A percentile compares a stretch with the other conserved stretches of the same genome.
These are phyloP conservation scores for Atrina japonica DNA, from an alignment of 2,888 invertebrate genomes.

Conservation along the genomic window DNA sequence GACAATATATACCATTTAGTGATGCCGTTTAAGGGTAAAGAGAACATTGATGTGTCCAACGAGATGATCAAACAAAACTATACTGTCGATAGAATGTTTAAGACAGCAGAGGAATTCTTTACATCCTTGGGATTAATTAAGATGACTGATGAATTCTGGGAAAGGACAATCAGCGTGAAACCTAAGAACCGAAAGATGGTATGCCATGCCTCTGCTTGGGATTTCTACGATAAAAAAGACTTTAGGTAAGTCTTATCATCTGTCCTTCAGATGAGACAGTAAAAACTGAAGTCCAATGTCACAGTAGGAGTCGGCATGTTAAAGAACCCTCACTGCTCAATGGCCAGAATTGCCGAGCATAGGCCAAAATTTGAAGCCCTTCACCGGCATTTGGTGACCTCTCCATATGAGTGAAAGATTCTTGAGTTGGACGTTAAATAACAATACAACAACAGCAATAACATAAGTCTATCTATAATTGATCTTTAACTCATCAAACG, in stretches of 20 bases:
- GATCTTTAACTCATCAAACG: background rate
- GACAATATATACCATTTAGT: slow-evolving; percentile 66
- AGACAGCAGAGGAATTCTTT: slow-evolving; percentile 78
- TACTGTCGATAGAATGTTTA: slow-evolving; percentile 79
- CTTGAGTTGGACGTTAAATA: too few species aligned
- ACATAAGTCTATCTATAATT: background rate
- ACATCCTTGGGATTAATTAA: slow-evolving; percentile 84
- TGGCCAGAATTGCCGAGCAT: too few species aligned
- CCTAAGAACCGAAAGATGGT: slow-evolving; percentile 86
- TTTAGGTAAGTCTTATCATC: slow-evolving; percentile 86
- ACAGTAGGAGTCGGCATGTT: too few species aligned
- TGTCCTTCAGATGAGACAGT: too few species aligned
- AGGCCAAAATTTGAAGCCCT: too few species aligned
- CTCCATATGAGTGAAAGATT: too few species aligned
- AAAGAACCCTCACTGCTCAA: too few species aligned
- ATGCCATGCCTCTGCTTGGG: slow-evolving; percentile 90
- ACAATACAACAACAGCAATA: too few species aligned
- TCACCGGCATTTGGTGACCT: too few species aligned
- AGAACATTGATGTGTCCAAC: slow-evolving; percentile 87
- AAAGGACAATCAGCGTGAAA: slow-evolving; percentile 88
- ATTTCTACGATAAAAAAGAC: slow-evolving; percentile 91
- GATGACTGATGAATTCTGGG: slow-evolving; percentile 92
- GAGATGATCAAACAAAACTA: slow-evolving; percentile 83
- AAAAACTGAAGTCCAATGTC: too few species aligned
- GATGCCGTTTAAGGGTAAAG: slow-evolving; percentile 82